Evolutionary conservation across 2,113 vertebrate species (phyloP).

Genomic region (Myodes glareolus): DNA sequence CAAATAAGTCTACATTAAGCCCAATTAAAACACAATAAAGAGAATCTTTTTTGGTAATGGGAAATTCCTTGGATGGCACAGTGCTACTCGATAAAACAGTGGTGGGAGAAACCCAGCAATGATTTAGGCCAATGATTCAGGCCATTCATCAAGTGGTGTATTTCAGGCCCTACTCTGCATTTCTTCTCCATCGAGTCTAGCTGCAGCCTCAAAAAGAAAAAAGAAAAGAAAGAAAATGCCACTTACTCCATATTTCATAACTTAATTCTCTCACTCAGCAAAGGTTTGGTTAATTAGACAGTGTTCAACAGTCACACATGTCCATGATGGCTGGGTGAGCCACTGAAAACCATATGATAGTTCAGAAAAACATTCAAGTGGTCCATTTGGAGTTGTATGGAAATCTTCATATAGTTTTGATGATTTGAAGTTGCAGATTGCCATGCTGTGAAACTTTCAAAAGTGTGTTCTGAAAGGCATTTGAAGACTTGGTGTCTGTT

Average conservation of each 20-base stretch:
- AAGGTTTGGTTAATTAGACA: constrained; percentile 44
- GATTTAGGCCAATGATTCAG: constrained; percentile 29
- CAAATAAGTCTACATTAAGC: constrained; percentile 60
- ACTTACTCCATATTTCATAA: constrained; percentile 59
- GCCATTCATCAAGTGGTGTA: constrained; percentile 41
- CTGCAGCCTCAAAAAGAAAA: constrained; percentile 21
- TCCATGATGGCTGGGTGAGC: neutral
- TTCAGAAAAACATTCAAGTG: neutral
- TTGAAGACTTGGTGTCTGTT: neutral
- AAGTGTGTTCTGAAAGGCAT: neutral
- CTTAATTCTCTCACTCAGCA: constrained; percentile 62
- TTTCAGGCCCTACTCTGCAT: constrained; percentile 65
- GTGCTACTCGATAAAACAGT: constrained; percentile 62
- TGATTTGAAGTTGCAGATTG: constrained; percentile 13
- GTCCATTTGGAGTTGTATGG: neutral
- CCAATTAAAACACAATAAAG: constrained; percentile 70
- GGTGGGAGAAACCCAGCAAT: constrained; percentile 45
- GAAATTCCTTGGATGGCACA: constrained; percentile 51
- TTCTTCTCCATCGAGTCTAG: constrained; percentile 48
- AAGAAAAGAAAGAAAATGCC: neutral
- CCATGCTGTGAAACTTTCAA: neutral
- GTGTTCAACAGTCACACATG: neutral
- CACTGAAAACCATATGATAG: constrained; percentile 12
- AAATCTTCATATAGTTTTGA: constrained; percentile 32
- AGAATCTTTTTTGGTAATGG: constrained; percentile 48